A percentile compares a stretch with the other conserved stretches of the same genome.
phyloP scores from a whole-genome alignment of 2,888 invertebrate species.

The Periphyllus acericola region DNA sequence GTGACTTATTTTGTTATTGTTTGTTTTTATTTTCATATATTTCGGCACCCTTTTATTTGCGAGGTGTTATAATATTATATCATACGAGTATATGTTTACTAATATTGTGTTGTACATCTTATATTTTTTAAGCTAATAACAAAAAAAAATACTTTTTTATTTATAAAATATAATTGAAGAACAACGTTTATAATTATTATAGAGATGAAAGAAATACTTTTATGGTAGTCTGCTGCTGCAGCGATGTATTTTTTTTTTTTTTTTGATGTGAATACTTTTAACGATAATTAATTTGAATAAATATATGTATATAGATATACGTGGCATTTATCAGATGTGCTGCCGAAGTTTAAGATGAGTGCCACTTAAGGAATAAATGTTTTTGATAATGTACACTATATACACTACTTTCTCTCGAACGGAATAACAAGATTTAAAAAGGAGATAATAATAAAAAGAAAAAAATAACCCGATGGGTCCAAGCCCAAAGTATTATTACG shows the following conservation, averaged over 20 bases:
- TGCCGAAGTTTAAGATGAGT: neutral
- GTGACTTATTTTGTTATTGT: too few relatives aligned
- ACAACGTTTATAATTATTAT: too few relatives aligned
- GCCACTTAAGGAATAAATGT: neutral
- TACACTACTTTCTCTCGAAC: slow-evolving; percentile 4
- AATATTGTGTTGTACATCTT: too few relatives aligned
- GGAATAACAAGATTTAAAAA: slow-evolving; percentile 13
- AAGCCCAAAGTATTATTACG: neutral
- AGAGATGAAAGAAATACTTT: neutral
- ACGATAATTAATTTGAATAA: neutral
- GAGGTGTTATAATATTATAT: too few relatives aligned
- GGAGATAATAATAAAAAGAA: slow-evolving; percentile 18
- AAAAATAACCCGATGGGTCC: slow-evolving; percentile 10
- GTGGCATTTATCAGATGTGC: neutral
- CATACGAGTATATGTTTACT: too few relatives aligned
- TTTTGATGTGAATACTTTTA: neutral
- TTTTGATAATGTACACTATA: neutral
- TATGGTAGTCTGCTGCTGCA: neutral
- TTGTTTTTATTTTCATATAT: too few relatives aligned
- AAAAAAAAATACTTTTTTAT: too few relatives aligned
- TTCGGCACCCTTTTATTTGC: too few relatives aligned
- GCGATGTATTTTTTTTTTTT: neutral
- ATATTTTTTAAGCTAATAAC: too few relatives aligned
- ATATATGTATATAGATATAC: neutral
- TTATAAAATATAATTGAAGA: too few relatives aligned